phyloP scores from a whole-genome alignment of 2,888 invertebrate genomes.

The Crioceris asparagi region DNA sequence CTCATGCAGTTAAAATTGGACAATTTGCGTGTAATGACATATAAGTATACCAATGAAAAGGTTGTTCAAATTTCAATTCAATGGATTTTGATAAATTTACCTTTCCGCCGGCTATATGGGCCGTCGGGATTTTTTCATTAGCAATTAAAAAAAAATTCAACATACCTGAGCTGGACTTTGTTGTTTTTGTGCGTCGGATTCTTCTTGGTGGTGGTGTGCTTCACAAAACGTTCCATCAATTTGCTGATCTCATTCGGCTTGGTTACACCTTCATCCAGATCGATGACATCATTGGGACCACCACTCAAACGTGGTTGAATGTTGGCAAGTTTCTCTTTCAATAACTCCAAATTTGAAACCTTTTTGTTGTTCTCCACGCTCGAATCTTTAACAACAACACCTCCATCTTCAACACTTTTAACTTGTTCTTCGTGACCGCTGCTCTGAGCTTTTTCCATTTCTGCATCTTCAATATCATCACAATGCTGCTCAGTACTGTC shows the following conservation, averaged over 20 bases:
- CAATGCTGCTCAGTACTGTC: conserved; percentile 11
- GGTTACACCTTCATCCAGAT: conserved; percentile 44
- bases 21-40: no score
- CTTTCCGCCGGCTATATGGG: no score
- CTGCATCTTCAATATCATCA: neutral
- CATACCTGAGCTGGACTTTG: conserved; percentile 47
- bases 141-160: conserved; percentile 1
- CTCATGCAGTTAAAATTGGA: no score
- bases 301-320: conserved; percentile 44
- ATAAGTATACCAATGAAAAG: no score
- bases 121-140: no score
- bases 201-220: conserved; percentile 45
- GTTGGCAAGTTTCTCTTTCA: conserved; percentile 28
- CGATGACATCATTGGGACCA: conserved; percentile 46
- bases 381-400: conserved; percentile 1
- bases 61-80: no score
- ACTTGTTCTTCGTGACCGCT: neutral
- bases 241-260: conserved; percentile 49
- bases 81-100: no score
- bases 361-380: conserved; percentile 13
- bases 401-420: neutral
- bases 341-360: conserved; percentile 28
- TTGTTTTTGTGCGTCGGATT: conserved; percentile 45
- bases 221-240: conserved; percentile 60
- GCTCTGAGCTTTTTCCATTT: neutral